Percentiles rank a stretch among this genome's conserved stretches.
phyloP scores from a whole-genome alignment of 2,888 invertebrate species.

The Drosophila anomalata region DNA sequence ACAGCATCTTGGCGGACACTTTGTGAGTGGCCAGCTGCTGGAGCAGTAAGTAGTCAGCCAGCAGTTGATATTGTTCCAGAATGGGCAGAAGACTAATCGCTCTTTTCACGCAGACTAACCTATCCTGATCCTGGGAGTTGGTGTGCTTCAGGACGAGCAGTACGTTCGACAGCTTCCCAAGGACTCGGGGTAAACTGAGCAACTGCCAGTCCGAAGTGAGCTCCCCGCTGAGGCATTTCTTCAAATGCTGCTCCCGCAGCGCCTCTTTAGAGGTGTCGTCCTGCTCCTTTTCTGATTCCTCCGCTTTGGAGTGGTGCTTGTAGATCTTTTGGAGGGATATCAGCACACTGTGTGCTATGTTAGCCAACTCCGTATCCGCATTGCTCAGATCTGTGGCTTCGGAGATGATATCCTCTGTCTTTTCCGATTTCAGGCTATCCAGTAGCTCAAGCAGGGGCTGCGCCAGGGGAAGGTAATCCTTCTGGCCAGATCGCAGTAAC shows the following conservation, averaged over 20 bases:
- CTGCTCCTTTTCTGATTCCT: constrained; percentile 15
- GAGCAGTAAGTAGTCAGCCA: constrained; percentile 91
- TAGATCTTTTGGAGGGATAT: constrained; percentile 86
- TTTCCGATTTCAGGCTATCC: constrained; percentile 33
- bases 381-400: constrained; percentile 60
- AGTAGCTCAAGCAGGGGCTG: constrained; percentile 73
- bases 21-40: constrained; percentile 92
- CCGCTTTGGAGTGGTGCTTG: constrained; percentile 83
- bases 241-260: constrained; percentile 87
- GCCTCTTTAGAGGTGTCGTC: constrained; percentile 33
- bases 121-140: constrained; percentile 71
- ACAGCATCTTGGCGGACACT: constrained; percentile 92
- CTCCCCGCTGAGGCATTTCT: constrained; percentile 87
- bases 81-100: constrained; percentile 86
- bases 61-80: constrained; percentile 89
- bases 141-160: constrained; percentile 84
- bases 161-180: constrained; percentile 82
- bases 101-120: constrained; percentile 63
- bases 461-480: constrained; percentile 72
- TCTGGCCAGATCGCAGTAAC: constrained; percentile 25
- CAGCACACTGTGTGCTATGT: constrained; percentile 85
- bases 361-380: constrained; percentile 83
- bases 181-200: constrained; percentile 85
- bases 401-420: not conserved
- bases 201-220: constrained; percentile 86